These are phyloP conservation scores for Orussus abietinus DNA, from an alignment of 1,140 invertebrate species.

Conservation along the genomic window DNA sequence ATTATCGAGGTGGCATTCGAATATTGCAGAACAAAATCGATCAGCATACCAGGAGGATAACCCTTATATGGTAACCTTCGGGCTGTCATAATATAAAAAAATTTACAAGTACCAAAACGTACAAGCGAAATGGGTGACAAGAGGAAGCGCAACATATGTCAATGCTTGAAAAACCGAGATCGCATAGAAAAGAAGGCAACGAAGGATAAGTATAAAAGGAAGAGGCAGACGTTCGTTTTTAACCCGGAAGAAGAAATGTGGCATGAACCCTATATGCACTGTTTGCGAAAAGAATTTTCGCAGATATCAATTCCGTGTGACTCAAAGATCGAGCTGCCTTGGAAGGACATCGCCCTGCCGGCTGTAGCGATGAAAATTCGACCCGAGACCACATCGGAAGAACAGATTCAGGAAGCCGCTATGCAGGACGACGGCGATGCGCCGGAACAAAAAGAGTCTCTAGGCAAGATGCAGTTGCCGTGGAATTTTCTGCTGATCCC, in stretches of 20 bases:
- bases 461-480: slow-evolving; percentile 24
- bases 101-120: too few species aligned
- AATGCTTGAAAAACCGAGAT: slow-evolving; percentile 2
- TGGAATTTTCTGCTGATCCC: slow-evolving; percentile 36
- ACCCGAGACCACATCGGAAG: slow-evolving; percentile 4
- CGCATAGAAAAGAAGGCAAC: slow-evolving; percentile 4
- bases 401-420: neutral
- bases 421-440: neutral
- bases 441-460: slow-evolving; percentile 17
- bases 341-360: slow-evolving; percentile 34
- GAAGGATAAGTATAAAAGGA: slow-evolving; percentile 14
- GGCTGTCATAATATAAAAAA: too few species aligned
- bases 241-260: slow-evolving; percentile 30
- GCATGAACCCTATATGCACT: slow-evolving; percentile 35
- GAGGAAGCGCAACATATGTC: slow-evolving; percentile 5
- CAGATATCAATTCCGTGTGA: slow-evolving; percentile 26
- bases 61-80: too few species aligned
- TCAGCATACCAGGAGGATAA: too few species aligned
- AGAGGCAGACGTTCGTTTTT: slow-evolving; percentile 27
- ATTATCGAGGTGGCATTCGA: too few species aligned
- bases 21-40: too few species aligned
- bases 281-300: slow-evolving; percentile 26
- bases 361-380: slow-evolving; percentile 24
- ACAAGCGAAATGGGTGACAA: slow-evolving; percentile 7
- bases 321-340: slow-evolving; percentile 38